Conservation (phyloP, 2,797 vertebrate genomes). For the Ficedula albicollis region DNA sequence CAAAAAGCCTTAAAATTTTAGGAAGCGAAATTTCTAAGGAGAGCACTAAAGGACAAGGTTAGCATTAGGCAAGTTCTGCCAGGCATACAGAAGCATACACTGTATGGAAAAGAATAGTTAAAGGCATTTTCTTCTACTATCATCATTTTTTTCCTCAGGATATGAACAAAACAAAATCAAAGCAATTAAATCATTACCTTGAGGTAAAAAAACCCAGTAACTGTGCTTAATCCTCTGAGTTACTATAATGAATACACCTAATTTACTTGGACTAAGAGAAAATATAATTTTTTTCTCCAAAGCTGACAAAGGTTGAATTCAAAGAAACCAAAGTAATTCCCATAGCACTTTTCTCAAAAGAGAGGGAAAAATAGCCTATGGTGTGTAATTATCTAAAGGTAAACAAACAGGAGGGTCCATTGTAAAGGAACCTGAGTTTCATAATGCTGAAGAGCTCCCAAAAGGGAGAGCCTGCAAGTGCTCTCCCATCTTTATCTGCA, state of each 20-base stretch:
- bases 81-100: accelerated
- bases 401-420: background rate
- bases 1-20: background rate
- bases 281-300: background rate
- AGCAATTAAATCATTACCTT: background rate
- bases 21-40: background rate
- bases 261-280: background rate
- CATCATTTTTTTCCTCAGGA: accelerated
- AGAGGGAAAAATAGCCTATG: background rate
- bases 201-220: background rate
- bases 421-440: background rate
- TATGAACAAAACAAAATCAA: background rate
- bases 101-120: background rate
- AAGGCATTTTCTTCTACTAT: background rate
- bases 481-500: background rate
- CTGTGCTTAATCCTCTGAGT: background rate
- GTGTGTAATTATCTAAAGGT: background rate
- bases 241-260: background rate
- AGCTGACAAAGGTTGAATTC: background rate
- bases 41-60: background rate
- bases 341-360: background rate
- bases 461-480: background rate
- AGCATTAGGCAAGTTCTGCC: background rate
- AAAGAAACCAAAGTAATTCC: background rate
- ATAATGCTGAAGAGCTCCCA: background rate